These are phyloP conservation scores for Sialis fuliginosa DNA, from an alignment of 2,888 invertebrate genomes.

Conservation along the genomic window DNA sequence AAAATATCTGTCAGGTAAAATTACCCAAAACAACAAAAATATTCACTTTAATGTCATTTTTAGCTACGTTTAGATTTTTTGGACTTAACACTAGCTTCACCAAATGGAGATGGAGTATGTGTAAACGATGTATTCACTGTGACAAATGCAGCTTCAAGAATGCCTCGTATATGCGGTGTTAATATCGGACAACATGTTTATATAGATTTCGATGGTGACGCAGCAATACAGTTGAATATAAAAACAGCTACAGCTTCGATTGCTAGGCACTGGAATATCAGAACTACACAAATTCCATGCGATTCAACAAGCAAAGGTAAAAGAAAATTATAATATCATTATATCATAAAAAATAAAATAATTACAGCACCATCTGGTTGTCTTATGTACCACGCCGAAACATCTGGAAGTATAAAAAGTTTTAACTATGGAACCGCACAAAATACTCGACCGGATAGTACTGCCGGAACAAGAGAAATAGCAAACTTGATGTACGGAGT, in stretches of 20 bases:
- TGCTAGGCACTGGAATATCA: slow-evolving; percentile 56
- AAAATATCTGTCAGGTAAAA: slow-evolving; percentile 48
- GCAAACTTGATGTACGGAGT: slow-evolving; percentile 58
- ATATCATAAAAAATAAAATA: not conserved
- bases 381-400: slow-evolving; percentile 50
- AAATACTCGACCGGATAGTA: slow-evolving; percentile 31
- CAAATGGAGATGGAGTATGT: slow-evolving; percentile 55
- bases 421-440: slow-evolving; percentile 57
- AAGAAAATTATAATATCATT: not conserved
- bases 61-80: slow-evolving; percentile 64
- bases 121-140: slow-evolving; percentile 50
- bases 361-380: slow-evolving; percentile 58
- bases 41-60: slow-evolving; percentile 15
- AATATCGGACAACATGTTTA: slow-evolving; percentile 65
- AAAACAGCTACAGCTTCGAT: slow-evolving; percentile 40
- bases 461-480: slow-evolving; percentile 47
- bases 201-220: slow-evolving; percentile 50
- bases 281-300: slow-evolving; percentile 54
- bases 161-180: slow-evolving; percentile 67
- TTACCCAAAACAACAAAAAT: not conserved
- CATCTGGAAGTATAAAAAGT: slow-evolving; percentile 44
- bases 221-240: slow-evolving; percentile 47
- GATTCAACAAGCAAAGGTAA: slow-evolving; percentile 48
- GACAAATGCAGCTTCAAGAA: slow-evolving; percentile 45
- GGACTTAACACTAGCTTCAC: slow-evolving; percentile 51